These are phyloP conservation scores for Antheraea pernyi DNA, from an alignment of 1,140 invertebrate genomes.

Conservation along the genomic window DNA sequence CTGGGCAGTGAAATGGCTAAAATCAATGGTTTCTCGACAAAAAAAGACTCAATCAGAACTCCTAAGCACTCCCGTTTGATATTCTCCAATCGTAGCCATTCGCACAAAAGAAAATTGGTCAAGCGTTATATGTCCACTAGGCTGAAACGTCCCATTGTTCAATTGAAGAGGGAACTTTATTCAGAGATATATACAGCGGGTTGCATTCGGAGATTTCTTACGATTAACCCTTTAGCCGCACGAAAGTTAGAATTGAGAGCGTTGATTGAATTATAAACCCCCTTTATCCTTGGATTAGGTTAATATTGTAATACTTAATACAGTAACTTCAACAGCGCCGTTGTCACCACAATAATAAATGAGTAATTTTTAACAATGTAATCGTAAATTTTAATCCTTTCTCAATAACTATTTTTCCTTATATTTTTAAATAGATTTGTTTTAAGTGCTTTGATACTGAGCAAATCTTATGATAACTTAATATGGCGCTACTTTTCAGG, in stretches of 20 bases:
- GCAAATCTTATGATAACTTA: too few species aligned
- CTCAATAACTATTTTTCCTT: too few species aligned
- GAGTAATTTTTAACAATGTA: not conserved
- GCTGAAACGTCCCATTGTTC: conserved; percentile 65
- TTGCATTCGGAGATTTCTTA: conserved; percentile 43
- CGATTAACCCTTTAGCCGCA: conserved; percentile 28
- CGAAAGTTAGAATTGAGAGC: conserved; percentile 32
- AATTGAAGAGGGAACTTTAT: conserved; percentile 48
- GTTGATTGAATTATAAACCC: conserved; percentile 36
- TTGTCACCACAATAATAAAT: not conserved
- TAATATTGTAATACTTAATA: not conserved
- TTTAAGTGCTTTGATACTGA: too few species aligned
- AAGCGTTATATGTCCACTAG: conserved; percentile 72
- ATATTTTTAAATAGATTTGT: too few species aligned
- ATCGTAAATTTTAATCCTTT: too few species aligned
- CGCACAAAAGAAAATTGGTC: conserved; percentile 75
- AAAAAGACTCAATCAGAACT: conserved; percentile 57
- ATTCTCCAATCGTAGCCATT: conserved; percentile 65
- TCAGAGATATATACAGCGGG: conserved; percentile 52
- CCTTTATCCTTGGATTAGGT: conserved; percentile 7
- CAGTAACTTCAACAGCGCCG: not conserved
- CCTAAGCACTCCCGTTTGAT: conserved; percentile 52
- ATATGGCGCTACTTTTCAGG: too few species aligned
- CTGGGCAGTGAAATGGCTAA: conserved; percentile 55
- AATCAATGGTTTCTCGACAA: conserved; percentile 56